Base-by-base conservation (phyloP, 2,888 invertebrate species). In the Tenthredo scrophulariae region DNA sequence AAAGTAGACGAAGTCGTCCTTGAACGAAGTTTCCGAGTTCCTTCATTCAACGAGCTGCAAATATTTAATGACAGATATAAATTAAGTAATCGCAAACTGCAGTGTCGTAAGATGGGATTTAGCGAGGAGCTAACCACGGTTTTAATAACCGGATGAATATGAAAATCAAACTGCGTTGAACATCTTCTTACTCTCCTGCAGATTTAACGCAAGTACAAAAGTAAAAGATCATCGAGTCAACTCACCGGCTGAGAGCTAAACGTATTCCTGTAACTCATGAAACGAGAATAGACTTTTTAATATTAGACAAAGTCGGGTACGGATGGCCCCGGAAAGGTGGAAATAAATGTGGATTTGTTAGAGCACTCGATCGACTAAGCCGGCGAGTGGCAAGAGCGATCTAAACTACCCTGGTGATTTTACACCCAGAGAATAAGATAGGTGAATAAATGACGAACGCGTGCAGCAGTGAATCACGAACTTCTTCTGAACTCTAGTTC, bases 371-470 rank as follows among this genome's bases (percentile, higher is more conserved):
- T 80, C 80, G 80, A 80, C 80, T 62, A 58, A 26, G 22, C 80
- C 80, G 50, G 62, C 50, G 62, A 80, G 40, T 62, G 37, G n/a
- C 13, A 62, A 62, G 3, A 50, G n/a, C 58, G 37, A 40, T 58
- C 40, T 9, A 77, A 67, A n/a, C 77, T 58, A 77, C 77, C 50
- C 50, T 54, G 54, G 50, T 29, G 80, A 80, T 37, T 33, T 54
- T 62, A 62, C 40, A 37, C 58, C 7, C 54, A 4, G 50, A 18
- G 54, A 5, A n/a, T 10, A n/a, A 62, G 80, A 80, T 80, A 80
- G 62, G 80, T 62, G 80, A 80, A 87, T 85, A 86, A 87, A 87
- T 86, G 87, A 85, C 84, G 85, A 79, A 85, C 85, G 75, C 86
- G 85, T 85, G 85, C 85, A 26, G 46, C 83, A 80, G 72, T 87